These are phyloP conservation scores for Branchipolynoe longqiensis DNA, from an alignment of 2,888 invertebrate species.

Conservation along the genomic window DNA sequence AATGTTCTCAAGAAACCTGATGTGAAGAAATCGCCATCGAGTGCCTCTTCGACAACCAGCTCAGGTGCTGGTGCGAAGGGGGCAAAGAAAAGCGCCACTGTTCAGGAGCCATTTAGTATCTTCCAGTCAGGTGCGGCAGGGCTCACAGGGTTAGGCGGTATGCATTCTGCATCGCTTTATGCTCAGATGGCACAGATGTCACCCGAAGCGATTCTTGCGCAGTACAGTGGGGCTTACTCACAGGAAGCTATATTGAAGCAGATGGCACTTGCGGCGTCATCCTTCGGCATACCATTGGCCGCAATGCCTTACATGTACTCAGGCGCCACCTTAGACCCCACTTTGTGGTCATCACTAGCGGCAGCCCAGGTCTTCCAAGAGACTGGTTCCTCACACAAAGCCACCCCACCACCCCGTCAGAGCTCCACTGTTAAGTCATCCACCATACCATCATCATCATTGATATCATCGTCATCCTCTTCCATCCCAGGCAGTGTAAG, in stretches of 20 bases:
- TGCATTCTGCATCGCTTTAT: conserved; percentile 25
- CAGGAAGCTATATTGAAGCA: conserved; percentile 9
- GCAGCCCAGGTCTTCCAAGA: conserved; percentile 39
- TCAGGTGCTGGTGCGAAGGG: background rate
- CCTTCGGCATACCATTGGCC: conserved; percentile 22
- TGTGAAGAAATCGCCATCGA: background rate
- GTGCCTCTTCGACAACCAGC: too few species aligned
- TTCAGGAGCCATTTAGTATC: conserved; percentile 3
- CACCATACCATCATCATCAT: too few species aligned
- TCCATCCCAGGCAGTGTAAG: too few species aligned
- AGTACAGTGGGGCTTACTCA: background rate
- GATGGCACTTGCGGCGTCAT: conserved; percentile 18
- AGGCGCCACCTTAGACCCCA: background rate
- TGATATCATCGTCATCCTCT: too few species aligned
- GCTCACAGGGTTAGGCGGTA: background rate
- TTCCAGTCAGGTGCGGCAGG: background rate
- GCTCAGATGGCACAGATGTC: conserved; percentile 38
- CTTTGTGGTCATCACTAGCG: conserved; percentile 14
- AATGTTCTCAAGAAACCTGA: conserved; percentile 49
- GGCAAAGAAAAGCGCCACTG: background rate
- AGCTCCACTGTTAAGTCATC: conserved; percentile 13
- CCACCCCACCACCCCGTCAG: conserved; percentile 6
- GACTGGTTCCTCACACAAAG: background rate
- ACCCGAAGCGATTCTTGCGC: background rate
- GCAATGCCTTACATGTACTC: conserved; percentile 24